Base-by-base conservation (phyloP, 1,140 invertebrate species). In the Penaeus chinensis region DNA sequence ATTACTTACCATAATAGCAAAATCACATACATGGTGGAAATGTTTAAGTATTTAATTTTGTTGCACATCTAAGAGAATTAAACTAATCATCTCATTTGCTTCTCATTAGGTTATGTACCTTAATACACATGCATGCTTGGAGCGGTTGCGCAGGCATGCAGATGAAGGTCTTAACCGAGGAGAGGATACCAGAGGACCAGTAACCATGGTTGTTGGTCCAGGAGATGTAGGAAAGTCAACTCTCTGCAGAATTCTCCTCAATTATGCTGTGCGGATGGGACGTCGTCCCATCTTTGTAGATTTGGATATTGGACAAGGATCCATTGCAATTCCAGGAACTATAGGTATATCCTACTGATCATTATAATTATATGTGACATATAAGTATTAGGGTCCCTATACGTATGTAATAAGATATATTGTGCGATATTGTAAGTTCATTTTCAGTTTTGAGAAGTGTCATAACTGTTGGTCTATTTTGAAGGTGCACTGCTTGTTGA, bases 181-280 rank as follows among this genome's bases (percentile, higher is more conserved):
- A 19, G 90, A 91, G 22, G 89, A 89, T 18, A 91, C 91, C 16
- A 93, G 95, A 82, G 96, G 96, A 0, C 96, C 96, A 0, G 95
- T 97, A 61, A 95, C 96, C 1, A 96, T 99, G 96, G 92, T 99
- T 18, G 97, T 98, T 7, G 99, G 99, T 0, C 98, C 98, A 0
- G 95, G 94, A 47, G 98, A 99, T 93, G 98, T 99, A 13, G 99
- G 99, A 10, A 99, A 99, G 93, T 97, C 96, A 65, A 99, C 98
- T 0, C 91, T 99, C 0, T 96, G 96, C 90, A 94, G 96, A 80
- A 95, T 99, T 89, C 92, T 99, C 3, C 92, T 99, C 0, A 99
- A 99, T 93, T 99, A 99, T 93, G 97, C 96, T 4, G 97, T 98
- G 0, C 93, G 98, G 82, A 88, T 93, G 47, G 93, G 93, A 13